Percentiles rank a stretch among this genome's conserved stretches.
Evolutionary conservation across 1,140 invertebrate genomes (phyloP).

Genomic region (Pseudachorutes palmiensis): DNA sequence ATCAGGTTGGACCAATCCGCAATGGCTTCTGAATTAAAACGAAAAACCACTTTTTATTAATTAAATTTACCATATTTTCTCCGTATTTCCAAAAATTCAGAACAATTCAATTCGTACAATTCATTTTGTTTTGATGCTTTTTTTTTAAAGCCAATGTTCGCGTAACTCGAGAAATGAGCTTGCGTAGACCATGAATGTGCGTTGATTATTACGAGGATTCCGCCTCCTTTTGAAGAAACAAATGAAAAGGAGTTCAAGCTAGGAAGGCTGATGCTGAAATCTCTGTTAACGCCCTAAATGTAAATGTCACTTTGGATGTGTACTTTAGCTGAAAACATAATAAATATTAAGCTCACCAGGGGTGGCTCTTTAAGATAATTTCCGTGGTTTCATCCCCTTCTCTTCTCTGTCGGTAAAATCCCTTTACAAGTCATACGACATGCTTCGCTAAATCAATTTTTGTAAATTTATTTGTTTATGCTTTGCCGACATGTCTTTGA

Average conservation of each 20-base stretch:
- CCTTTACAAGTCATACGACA: neutral
- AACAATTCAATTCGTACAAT: too few relatives aligned
- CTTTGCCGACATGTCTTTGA: neutral
- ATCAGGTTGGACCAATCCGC: too few relatives aligned
- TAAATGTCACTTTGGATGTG: conserved; percentile 32
- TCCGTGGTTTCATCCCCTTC: neutral
- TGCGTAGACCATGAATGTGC: neutral
- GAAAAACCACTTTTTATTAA: too few relatives aligned
- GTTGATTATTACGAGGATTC: neutral
- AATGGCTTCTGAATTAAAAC: too few relatives aligned
- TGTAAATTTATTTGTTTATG: neutral
- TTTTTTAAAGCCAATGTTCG: neutral
- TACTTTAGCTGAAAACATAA: conserved; percentile 18
- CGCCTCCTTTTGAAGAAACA: neutral
- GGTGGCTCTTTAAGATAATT: conserved; percentile 11
- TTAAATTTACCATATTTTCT: too few relatives aligned
- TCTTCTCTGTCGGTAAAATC: neutral
- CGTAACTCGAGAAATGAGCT: neutral
- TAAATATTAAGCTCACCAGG: conserved; percentile 22
- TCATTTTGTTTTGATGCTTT: too few relatives aligned
- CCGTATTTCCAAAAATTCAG: too few relatives aligned
- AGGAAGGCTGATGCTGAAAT: too few relatives aligned
- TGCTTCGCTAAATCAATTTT: conserved; percentile 24
- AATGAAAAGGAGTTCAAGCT: neutral
- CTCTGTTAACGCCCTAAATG: conserved; percentile 27